Evolutionary conservation across 23 tunicate species (phyloP), one percentile per base, ranked within the genome.

Genomic region (Ascidia mentula): DNA sequence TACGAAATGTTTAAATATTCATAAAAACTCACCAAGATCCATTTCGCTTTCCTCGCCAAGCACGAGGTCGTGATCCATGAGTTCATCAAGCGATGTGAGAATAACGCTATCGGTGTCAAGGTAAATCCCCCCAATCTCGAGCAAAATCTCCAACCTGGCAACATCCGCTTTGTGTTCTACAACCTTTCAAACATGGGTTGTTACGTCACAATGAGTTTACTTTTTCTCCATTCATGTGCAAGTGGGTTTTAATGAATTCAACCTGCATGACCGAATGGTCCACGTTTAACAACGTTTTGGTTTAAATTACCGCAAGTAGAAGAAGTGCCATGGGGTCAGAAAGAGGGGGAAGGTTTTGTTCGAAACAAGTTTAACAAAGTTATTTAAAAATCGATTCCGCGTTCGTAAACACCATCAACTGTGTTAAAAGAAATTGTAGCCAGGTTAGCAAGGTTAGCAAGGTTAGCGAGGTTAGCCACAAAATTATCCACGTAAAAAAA

Each of bases 1-100:
- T n/a, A n/a, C n/a, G n/a, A n/a, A n/a, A n/a, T n/a, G n/a, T n/a
- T 45, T 45, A 17, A 45, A 45, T 45, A 45, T 45, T 45, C 75
- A 36, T n/a, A n/a, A n/a, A n/a, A 32, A 36, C 46, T 69, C 38
- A 83, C 88, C 87, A 26, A 82, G 40, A 32, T 81, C 86, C 69
- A 87, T 79, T 81, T 86, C 72, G 40, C 83, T 81, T 60, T 88
- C 92, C 73, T 92, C 97, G 32, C 94, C 89, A n/a, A 91, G 77
- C 0, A 87, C 91, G 74, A 91, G 76, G 17, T 80, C 79, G 26
- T 81, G 31, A 37, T 69, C 76, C 60, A 85, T 46, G 13, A 86
- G 46, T 9, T 69, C 38, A 45, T 91, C 72, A 6, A 91, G 37
- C 38, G 87, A 69, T 76, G 79, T 87, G 38, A 92, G 70, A 0